These are phyloP conservation scores for Limnephilus lunatus DNA, from an alignment of 2,888 invertebrate genomes.

Conservation along the genomic window DNA sequence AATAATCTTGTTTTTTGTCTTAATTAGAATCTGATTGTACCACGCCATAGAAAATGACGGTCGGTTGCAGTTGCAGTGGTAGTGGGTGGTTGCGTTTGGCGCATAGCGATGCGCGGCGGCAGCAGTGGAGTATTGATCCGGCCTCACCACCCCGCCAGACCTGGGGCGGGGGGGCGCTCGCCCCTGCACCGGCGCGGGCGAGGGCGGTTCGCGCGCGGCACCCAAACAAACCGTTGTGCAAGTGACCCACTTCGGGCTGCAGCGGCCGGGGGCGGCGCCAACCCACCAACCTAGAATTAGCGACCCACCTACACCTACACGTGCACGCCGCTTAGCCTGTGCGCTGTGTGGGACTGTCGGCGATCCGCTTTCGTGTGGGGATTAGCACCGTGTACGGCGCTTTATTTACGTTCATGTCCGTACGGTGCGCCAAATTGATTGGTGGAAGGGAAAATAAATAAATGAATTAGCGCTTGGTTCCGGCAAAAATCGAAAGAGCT, in stretches of 20 bases:
- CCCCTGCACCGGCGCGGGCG: slow-evolving; percentile 17
- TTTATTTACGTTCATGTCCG: slow-evolving; percentile 40
- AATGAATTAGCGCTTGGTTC: neutral
- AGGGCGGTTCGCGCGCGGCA: slow-evolving; percentile 55
- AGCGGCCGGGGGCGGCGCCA: slow-evolving; percentile 17
- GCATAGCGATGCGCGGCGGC: slow-evolving; percentile 41
- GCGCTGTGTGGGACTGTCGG: neutral
- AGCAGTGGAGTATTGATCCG: slow-evolving; percentile 40
- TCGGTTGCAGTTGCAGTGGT: neutral
- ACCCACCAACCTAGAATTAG: neutral
- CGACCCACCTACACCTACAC: neutral
- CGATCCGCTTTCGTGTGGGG: slow-evolving; percentile 4
- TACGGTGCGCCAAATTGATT: slow-evolving; percentile 27
- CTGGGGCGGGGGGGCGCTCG: slow-evolving; percentile 25
- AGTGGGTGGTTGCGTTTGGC: slow-evolving; percentile 4
- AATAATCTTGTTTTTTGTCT: neutral
- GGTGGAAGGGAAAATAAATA: slow-evolving; percentile 16
- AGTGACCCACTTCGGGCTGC: slow-evolving; percentile 64
- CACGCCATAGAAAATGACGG: neutral
- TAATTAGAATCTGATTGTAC: neutral
- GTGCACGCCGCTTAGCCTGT: neutral
- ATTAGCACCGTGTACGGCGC: slow-evolving; percentile 23
- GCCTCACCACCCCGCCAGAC: neutral
- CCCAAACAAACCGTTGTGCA: slow-evolving; percentile 67
- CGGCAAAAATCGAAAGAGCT: neutral